phyloP scores from a whole-genome alignment of 1,140 invertebrate genomes.

The Mamestra configurata region DNA sequence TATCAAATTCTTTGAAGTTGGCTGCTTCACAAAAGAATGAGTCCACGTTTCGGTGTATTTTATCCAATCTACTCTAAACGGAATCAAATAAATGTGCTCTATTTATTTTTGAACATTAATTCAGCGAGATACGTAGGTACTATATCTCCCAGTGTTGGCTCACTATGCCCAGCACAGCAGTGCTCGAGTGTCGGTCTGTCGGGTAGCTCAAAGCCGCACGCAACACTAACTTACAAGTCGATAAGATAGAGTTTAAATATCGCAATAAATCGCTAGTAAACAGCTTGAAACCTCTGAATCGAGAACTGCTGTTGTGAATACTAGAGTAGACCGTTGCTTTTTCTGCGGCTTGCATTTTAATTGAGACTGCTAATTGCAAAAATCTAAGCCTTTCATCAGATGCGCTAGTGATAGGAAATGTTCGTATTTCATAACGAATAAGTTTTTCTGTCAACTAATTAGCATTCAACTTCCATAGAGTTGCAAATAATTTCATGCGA shows the following conservation, averaged over 20 bases:
- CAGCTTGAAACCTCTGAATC: not conserved
- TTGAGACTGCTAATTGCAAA: not conserved
- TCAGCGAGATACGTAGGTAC: not conserved
- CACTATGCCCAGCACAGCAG: not conserved
- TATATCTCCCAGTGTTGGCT: not conserved
- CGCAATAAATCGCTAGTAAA: not conserved
- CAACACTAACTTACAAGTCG: slow-evolving; percentile 12
- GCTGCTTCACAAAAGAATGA: no score
- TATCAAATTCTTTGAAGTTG: no score
- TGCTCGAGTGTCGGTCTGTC: not conserved
- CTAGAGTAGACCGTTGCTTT: not conserved
- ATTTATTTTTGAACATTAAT: not conserved
- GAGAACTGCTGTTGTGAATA: not conserved
- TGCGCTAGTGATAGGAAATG: not conserved
- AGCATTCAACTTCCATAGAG: no score
- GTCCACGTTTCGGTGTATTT: no score
- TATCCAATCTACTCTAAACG: not conserved
- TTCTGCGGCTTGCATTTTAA: not conserved
- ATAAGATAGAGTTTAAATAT: slow-evolving; percentile 23
- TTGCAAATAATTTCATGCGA: no score
- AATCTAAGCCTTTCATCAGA: not conserved
- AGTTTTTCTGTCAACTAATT: no score
- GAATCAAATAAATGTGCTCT: not conserved
- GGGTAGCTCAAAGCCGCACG: not conserved
- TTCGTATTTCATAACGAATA: no score